These are phyloP conservation scores for Proteles cristata DNA, from an alignment of 2,113 vertebrate genomes.

Conservation along the genomic window DNA sequence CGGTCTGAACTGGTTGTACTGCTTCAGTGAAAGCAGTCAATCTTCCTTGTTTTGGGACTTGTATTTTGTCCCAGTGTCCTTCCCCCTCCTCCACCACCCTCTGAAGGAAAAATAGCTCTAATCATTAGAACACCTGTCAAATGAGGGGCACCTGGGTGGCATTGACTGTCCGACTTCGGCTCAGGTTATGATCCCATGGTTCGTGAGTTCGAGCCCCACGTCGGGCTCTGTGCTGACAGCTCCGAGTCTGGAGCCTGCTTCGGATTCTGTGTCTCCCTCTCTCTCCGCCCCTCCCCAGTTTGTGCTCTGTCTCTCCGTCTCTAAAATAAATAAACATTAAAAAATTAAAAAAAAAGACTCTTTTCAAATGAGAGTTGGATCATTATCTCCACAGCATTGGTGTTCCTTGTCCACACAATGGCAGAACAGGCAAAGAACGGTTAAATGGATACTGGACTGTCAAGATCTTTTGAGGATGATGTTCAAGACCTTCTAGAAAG, in stretches of 20 bases:
- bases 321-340: no score
- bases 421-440: slow-evolving; percentile 45
- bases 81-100: not conserved
- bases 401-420: slow-evolving; percentile 39
- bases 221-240: no score
- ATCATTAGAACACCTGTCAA: not conserved
- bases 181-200: no score
- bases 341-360: not conserved
- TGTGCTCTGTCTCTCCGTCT: no score
- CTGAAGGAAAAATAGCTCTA: not conserved
- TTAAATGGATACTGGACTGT: not conserved
- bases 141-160: no score
- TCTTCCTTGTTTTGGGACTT: not conserved
- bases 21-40: not conserved
- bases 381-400: not conserved
- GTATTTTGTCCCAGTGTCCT: not conserved
- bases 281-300: no score
- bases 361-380: not conserved
- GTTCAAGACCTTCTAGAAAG: slow-evolving; percentile 10
- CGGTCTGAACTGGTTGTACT: not conserved
- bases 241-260: no score
- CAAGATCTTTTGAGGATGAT: not conserved
- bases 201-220: no score
- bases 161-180: no score
- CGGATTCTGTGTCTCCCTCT: no score